Evolutionary conservation across 2,113 vertebrate genomes (phyloP).

Genomic region (Alosa alosa): DNA sequence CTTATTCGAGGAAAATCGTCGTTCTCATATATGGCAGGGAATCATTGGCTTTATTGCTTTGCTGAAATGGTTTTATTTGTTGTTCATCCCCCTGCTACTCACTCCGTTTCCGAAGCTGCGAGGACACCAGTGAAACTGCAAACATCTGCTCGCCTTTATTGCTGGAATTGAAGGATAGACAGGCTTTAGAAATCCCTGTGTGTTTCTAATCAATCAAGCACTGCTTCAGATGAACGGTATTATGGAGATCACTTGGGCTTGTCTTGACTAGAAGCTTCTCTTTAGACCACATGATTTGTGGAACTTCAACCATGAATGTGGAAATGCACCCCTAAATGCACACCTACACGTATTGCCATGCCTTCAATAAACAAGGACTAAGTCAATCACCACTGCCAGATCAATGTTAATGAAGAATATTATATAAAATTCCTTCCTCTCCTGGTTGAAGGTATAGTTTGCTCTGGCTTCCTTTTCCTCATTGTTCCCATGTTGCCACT

Average conservation of each 20-base stretch:
- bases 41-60: not conserved
- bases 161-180: not conserved
- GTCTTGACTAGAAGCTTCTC: not conserved
- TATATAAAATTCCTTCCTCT: not conserved
- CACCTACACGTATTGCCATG: not conserved
- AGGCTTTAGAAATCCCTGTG: not conserved
- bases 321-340: not conserved
- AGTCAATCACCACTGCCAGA: not conserved
- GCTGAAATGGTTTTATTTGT: not conserved
- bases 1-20: not conserved
- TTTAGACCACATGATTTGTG: not conserved
- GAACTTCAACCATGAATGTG: not conserved
- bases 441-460: not conserved
- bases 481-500: not conserved
- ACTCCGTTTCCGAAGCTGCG: not conserved
- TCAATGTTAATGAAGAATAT: not conserved
- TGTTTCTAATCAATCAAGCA: not conserved
- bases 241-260: not conserved
- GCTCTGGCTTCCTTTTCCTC: not conserved
- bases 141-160: not conserved
- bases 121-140: not conserved
- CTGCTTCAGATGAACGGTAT: not conserved
- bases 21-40: not conserved
- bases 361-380: not conserved
- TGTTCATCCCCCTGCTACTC: not conserved